These are phyloP conservation scores for Xylota sylvarum DNA, from an alignment of 2,888 invertebrate genomes.

Conservation along the genomic window DNA sequence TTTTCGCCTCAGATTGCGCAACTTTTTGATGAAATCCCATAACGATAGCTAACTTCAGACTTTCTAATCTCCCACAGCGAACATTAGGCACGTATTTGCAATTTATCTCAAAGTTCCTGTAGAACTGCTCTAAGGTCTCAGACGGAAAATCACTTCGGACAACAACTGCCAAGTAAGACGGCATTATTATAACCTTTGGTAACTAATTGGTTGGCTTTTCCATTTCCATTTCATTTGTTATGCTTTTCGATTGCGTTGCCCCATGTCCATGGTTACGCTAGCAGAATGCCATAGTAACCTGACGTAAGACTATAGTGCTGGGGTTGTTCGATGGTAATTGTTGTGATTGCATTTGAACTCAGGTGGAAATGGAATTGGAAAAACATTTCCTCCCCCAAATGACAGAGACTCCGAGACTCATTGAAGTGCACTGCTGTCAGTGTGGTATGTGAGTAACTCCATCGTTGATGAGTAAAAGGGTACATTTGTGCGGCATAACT, in stretches of 20 bases:
- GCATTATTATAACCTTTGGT: conserved; percentile 25
- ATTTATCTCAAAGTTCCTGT: conserved; percentile 6
- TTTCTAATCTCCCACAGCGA: conserved; percentile 16
- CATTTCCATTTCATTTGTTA: conserved; percentile 31
- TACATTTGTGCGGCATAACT: conserved; percentile 24
- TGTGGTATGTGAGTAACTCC: background rate
- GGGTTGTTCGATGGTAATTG: conserved; percentile 40
- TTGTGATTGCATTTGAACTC: conserved; percentile 26
- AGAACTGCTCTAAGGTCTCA: background rate
- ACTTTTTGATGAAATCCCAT: conserved; percentile 12
- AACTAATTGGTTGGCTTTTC: conserved; percentile 10
- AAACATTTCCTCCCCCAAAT: conserved; percentile 8
- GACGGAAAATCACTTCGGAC: conserved; percentile 4
- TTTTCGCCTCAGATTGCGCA: conserved; percentile 17
- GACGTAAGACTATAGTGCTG: conserved; percentile 30
- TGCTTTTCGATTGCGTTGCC: conserved; percentile 38
- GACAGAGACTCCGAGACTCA: background rate
- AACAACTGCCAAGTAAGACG: conserved; percentile 2
- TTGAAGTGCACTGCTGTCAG: conserved; percentile 5
- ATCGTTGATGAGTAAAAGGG: conserved; percentile 22
- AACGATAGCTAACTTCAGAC: background rate
- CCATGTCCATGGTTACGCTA: conserved; percentile 43
- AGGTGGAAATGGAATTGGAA: conserved; percentile 29
- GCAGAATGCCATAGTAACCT: conserved; percentile 21
- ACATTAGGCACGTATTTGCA: conserved; percentile 10